Percentiles rank a stretch among this genome's conserved stretches.
phyloP scores from a whole-genome alignment of 2,888 invertebrate species.

The Spilarctia lutea region DNA sequence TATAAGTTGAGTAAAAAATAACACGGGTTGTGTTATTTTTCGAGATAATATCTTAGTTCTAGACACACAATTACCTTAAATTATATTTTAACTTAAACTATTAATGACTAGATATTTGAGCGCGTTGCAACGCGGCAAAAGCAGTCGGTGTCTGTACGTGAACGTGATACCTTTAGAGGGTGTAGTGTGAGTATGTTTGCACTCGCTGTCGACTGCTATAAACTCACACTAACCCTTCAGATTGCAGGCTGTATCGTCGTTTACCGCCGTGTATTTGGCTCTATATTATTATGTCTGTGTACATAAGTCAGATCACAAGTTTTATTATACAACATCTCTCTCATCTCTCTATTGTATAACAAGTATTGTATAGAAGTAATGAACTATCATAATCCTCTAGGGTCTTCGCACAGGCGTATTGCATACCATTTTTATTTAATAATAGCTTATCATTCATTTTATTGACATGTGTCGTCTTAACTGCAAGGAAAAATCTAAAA shows the following conservation, averaged over 20 bases:
- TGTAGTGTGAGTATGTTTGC: no score
- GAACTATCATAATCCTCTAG: neutral
- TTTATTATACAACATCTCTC: neutral
- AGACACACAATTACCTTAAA: neutral
- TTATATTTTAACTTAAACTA: neutral
- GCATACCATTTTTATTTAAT: no score
- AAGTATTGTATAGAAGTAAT: no score
- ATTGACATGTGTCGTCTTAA: no score
- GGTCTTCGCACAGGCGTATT: no score
- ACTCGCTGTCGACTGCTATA: no score
- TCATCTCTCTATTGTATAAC: no score
- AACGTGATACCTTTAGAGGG: neutral
- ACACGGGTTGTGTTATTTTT: no score
- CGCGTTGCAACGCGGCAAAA: neutral
- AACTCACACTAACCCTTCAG: neutral
- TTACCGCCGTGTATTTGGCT: neutral
- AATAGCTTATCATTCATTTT: no score
- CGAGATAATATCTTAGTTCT: neutral
- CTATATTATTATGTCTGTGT: neutral
- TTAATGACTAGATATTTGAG: neutral
- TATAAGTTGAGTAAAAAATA: slow-evolving; percentile 2
- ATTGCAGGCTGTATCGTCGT: neutral
- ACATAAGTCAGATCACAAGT: neutral
- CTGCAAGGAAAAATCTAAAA: neutral
- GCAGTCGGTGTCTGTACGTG: neutral